A percentile compares a stretch with the other conserved stretches of the same genome.
phyloP scores from a whole-genome alignment of 2,888 invertebrate genomes.

The Pimpla rufipes region DNA sequence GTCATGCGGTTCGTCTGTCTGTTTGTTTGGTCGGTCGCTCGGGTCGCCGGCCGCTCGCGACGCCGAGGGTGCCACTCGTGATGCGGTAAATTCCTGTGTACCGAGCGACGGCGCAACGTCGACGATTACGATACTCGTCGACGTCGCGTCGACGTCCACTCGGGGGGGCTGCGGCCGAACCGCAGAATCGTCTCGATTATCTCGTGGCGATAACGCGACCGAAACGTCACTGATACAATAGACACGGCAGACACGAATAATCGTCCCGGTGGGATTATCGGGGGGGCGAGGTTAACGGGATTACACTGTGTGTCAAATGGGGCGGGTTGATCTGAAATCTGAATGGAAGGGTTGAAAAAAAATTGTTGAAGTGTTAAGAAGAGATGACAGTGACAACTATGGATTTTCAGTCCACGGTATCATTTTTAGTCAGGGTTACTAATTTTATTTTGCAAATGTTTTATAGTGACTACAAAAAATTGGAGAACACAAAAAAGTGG shows the following conservation, averaged over 20 bases:
- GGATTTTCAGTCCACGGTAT: no score
- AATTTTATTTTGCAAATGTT: no score
- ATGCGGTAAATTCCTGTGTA: slow-evolving; percentile 12
- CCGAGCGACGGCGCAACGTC: neutral
- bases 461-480: no score
- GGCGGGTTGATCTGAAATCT: neutral
- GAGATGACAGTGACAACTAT: no score
- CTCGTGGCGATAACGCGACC: slow-evolving; percentile 33
- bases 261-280: slow-evolving; percentile 19
- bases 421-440: no score
- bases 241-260: slow-evolving; percentile 20
- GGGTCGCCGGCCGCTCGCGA: neutral
- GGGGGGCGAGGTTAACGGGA: slow-evolving; percentile 26
- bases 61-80: slow-evolving; percentile 15
- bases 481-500: no score
- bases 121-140: slow-evolving; percentile 17
- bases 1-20: slow-evolving; percentile 54
- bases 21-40: neutral
- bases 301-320: slow-evolving; percentile 12
- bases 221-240: slow-evolving; percentile 22
- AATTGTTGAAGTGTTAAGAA: neutral
- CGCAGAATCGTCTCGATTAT: slow-evolving; percentile 44
- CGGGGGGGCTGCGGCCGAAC: slow-evolving; percentile 12
- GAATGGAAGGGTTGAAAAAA: neutral
- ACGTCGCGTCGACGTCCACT: slow-evolving; percentile 3